Evolutionary conservation across 1,140 invertebrate genomes (phyloP), one percentile per base, ranked within the genome.

Genomic region (Littorina saxatilis): DNA sequence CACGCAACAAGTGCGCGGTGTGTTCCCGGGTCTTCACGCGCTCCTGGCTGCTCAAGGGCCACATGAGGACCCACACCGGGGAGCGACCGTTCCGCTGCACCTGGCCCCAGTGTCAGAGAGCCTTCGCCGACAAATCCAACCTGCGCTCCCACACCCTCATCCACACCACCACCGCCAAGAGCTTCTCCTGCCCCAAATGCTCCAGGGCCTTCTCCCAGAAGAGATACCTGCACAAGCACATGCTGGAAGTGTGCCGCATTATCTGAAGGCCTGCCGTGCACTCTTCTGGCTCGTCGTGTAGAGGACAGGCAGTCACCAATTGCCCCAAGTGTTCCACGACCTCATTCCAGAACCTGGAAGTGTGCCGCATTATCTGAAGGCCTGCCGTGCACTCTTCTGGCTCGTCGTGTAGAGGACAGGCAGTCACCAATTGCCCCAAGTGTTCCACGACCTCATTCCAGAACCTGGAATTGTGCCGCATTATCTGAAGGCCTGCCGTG

Each of bases 101-200:
- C 9, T 97, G 98, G 89, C 99, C 98, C 92, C 97, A 97, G 70
- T 98, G 81, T 85, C 93, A 94, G 1, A 95, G 95, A 87, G 94
- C 94, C 0, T 96, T 96, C 89, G 95, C 96, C 43, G 96, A 96
- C 91, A 94, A 95, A 94, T 99, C 97, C 73, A 99, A 99, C 92
- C 93, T 99, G 23, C 94, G 98, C 17, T 99, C 99, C 0, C 99
- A 99, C 94, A 99, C 99, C 97, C 97, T 99, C 91, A 99, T 98
- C 5, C 98, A 99, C 92, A 98, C 97, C 20, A 94, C 96, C 9
- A 97, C 97, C 88, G 99, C 99, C 92, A 98, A 98, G 91, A 90
- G 87, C 58, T 99, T 97, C 92, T 95, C 96, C 88, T 99, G 99
- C 91, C 94, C 95, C 81, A 95, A 96, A 79, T 99, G 99, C 93